These are phyloP conservation scores for Hymenopus coronatus DNA, from an alignment of 2,888 invertebrate species.

Conservation along the genomic window DNA sequence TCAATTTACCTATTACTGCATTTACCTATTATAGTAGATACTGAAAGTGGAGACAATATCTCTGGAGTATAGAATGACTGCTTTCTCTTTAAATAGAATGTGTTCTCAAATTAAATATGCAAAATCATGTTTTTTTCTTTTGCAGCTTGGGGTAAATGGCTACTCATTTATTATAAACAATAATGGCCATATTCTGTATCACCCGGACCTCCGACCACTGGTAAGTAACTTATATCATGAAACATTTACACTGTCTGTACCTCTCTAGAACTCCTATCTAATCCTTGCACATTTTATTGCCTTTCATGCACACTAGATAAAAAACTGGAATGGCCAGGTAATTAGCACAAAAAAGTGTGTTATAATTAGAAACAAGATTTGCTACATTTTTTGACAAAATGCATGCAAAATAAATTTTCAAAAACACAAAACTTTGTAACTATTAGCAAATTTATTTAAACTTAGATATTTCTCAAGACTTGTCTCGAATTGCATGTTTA, in stretches of 20 bases:
- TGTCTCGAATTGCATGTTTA: too few species aligned
- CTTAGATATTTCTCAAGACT: too few species aligned
- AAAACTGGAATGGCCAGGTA: slow-evolving; percentile 54
- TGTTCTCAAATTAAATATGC: neutral
- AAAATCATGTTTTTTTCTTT: slow-evolving; percentile 36
- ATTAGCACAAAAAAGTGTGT: slow-evolving; percentile 27
- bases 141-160: slow-evolving; percentile 89
- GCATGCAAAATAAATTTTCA: too few species aligned
- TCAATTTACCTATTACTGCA: too few species aligned
- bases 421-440: too few species aligned
- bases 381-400: too few species aligned
- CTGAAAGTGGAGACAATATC: too few species aligned
- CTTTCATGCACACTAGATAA: slow-evolving; percentile 39
- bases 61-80: too few species aligned
- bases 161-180: slow-evolving; percentile 97
- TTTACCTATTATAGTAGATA: too few species aligned
- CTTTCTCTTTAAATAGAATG: neutral
- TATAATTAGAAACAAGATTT: too few species aligned
- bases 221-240: slow-evolving; percentile 53
- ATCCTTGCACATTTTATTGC: slow-evolving; percentile 36
- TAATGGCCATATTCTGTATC: slow-evolving; percentile 94
- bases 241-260: neutral
- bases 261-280: neutral
- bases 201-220: slow-evolving; percentile 90
- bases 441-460: too few species aligned